Conservation (phyloP, 2,888 invertebrate genomes). For the Tipula lateralis region DNA sequence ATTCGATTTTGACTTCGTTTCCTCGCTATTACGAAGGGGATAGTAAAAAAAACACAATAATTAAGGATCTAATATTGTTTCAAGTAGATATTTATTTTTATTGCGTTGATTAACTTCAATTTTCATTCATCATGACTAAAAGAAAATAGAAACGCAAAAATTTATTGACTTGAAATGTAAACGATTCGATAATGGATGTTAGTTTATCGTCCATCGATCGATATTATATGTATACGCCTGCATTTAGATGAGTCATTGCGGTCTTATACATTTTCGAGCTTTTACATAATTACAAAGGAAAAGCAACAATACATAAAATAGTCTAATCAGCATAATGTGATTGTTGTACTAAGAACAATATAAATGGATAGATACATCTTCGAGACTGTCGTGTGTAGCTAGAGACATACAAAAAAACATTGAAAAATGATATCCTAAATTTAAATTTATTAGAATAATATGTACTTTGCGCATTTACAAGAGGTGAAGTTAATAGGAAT, state of each 20-base stretch:
- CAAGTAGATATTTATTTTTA: not conserved
- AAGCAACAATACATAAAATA: not conserved
- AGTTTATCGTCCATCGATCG: not conserved
- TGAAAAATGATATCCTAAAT: constrained; percentile 5
- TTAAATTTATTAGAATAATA: constrained; percentile 11
- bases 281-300: not conserved
- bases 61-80: not conserved
- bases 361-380: no score
- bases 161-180: not conserved
- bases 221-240: not conserved
- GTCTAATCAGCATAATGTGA: no score
- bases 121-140: not conserved
- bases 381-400: no score
- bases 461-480: not conserved
- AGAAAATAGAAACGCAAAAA: not conserved
- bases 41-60: not conserved
- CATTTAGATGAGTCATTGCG: not conserved
- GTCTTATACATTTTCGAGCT: not conserved
- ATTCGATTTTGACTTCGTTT: not conserved
- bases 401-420: not conserved
- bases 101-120: not conserved
- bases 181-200: not conserved
- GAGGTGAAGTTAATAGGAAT: not conserved
- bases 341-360: no score
- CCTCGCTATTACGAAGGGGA: not conserved